Evolutionary conservation across 92 coral and sea anemone genomes (phyloP).

Genomic region (Desmophyllum pertusum): DNA sequence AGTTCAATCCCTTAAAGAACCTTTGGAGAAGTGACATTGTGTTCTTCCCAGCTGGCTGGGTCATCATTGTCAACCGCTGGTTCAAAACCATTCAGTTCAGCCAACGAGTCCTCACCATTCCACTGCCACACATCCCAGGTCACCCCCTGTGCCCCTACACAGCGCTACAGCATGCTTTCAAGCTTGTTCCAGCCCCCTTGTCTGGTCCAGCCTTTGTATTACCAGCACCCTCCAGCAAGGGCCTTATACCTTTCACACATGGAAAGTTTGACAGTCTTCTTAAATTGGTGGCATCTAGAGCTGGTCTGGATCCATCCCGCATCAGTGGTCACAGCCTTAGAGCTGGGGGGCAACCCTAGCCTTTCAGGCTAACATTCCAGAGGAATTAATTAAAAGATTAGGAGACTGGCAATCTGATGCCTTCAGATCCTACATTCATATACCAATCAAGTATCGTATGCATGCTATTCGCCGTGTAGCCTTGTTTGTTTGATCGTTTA

Average conservation of each 20-base stretch:
- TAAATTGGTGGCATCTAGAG: background rate
- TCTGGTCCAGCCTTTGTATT: background rate
- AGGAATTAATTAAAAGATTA: constrained; percentile 40
- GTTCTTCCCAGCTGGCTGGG: constrained; percentile 42
- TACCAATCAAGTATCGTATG: constrained; percentile 30
- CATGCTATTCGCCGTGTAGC: constrained; percentile 8
- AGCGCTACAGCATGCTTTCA: constrained; percentile 37
- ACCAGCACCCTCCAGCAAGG: constrained; percentile 9
- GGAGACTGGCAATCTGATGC: constrained; percentile 47
- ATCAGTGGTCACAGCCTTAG: constrained; percentile 43
- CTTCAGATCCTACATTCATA: constrained; percentile 39
- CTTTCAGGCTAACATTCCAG: constrained; percentile 38
- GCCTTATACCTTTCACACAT: constrained; percentile 29
- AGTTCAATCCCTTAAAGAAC: background rate
- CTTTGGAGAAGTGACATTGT: constrained; percentile 20
- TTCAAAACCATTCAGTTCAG: constrained; percentile 40
- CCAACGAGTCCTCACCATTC: constrained; percentile 21
- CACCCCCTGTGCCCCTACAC: constrained; percentile 35
- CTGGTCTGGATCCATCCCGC: constrained; percentile 17
- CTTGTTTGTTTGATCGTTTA: background rate
- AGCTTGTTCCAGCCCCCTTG: constrained; percentile 19
- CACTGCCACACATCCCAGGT: constrained; percentile 13
- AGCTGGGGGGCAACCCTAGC: constrained; percentile 37
- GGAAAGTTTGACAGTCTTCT: constrained; percentile 20
- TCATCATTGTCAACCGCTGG: constrained; percentile 38